Base-by-base conservation (phyloP, 2,888 invertebrate species). In the Ernsta delagoae region DNA sequence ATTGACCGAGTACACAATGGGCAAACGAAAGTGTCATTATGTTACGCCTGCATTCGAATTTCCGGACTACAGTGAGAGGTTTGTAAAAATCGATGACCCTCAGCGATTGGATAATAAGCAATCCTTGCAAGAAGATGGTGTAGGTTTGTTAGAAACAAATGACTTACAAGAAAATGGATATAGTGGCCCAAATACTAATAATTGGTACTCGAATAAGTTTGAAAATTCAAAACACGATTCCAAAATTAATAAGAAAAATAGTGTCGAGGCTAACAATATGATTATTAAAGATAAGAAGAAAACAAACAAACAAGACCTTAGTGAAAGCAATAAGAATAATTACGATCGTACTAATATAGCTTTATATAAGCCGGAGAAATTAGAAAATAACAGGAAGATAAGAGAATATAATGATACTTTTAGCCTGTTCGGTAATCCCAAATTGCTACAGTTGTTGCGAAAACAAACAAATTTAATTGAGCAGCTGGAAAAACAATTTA, bases 401-500 rank as follows among this genome's bases (percentile, higher is more conserved):
- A 3, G 9, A 16, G 7, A 60, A 11, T 4, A 60, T 1, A 66
- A 5, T 1, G 62, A 62, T 5, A 12, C 36, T 2, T 3, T 59
- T 36, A 68, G 4, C 11, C 1, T 45, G 0, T 34, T 67, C 1
- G 16, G 11, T 59, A 12, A 59, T 43, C 57, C 68, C 6, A 36
- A 63, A 41, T 4, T 69, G 3, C n/a, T 8, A 57, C 50, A 63
- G 3, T n/a, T 69, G 24, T 12, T 69, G 3, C 53, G 75, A 5
- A 70, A 78, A 43, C 70, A 68, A 0, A 57, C 73, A 6, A 11
- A 36, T 16, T 9, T 73, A 4, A 65, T 73, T 16, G 68, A 70
- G 11, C 45, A 68, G 39, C 16, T 73, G 1, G 63, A 70, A 24
- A 54, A 70, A 0, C n/a, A 57, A 24, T 5, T 69, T 2, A 48